phyloP scores from a whole-genome alignment of 2,113 vertebrate genomes.

The Colistium nudipinnis region DNA sequence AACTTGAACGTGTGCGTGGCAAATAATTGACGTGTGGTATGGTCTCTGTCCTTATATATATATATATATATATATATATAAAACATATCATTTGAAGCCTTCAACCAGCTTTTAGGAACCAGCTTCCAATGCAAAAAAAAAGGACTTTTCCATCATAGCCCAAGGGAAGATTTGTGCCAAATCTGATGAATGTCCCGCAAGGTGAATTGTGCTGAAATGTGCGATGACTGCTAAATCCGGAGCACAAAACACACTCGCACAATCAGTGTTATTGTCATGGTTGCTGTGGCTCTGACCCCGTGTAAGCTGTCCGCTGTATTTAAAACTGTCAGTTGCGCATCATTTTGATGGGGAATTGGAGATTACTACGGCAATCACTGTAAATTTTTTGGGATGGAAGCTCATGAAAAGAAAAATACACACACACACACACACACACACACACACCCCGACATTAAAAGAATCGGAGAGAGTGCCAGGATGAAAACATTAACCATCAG shows the following conservation, averaged over 20 bases:
- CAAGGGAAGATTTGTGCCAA: background rate
- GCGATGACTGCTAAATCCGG: slow-evolving; percentile 1
- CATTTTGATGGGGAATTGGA: slow-evolving; percentile 14
- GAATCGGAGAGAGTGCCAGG: slow-evolving; percentile 68
- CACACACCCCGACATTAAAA: slow-evolving; percentile 53
- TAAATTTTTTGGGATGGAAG: slow-evolving; percentile 47
- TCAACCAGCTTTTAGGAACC: background rate
- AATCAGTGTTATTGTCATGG: background rate
- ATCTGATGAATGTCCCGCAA: background rate
- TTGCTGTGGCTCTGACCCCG: slow-evolving; percentile 15
- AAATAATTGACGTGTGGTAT: too few species aligned
- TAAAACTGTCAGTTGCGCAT: background rate
- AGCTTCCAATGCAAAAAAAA: background rate
- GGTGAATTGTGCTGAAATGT: background rate
- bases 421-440: slow-evolving; percentile 46
- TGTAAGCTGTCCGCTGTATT: background rate
- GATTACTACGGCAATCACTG: slow-evolving; percentile 20
- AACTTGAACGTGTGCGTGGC: too few species aligned
- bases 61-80: too few species aligned
- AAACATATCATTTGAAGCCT: background rate
- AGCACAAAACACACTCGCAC: slow-evolving; percentile 3
- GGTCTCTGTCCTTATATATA: too few species aligned
- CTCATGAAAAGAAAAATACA: slow-evolving; percentile 34
- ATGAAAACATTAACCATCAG: slow-evolving; percentile 75
- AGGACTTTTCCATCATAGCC: background rate